These are phyloP conservation scores for Limosa lapponica DNA, from an alignment of 2,797 vertebrate genomes.

Conservation along the genomic window DNA sequence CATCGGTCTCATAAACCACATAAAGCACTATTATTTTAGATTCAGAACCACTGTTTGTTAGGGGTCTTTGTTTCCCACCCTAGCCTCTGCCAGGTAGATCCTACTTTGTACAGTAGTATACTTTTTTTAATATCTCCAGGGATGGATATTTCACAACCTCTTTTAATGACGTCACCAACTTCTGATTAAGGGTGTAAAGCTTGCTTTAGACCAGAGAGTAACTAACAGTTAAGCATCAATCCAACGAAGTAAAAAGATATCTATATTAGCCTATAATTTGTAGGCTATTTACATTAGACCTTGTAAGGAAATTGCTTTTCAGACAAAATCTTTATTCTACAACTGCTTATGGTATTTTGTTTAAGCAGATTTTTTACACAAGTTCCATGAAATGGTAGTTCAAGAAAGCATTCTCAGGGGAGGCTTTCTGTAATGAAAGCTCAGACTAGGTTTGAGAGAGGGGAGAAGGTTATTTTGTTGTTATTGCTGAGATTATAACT, in stretches of 20 bases:
- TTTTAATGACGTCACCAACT: neutral
- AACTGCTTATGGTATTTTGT: neutral
- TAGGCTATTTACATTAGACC: neutral
- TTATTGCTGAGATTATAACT: neutral
- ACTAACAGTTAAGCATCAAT: neutral
- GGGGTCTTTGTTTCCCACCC: neutral
- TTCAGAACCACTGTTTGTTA: neutral
- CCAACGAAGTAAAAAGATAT: neutral
- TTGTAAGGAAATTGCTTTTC: neutral
- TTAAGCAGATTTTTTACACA: neutral
- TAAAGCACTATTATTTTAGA: neutral
- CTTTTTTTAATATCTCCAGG: neutral
- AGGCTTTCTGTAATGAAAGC: neutral
- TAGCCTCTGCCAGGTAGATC: neutral
- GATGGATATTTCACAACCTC: neutral
- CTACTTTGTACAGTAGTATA: neutral
- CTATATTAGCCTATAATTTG: neutral
- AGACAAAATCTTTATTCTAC: neutral
- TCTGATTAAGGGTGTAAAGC: neutral
- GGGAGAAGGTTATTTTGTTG: neutral
- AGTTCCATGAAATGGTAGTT: neutral
- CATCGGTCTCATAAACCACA: fast-evolving
- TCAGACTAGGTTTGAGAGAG: neutral
- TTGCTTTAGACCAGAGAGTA: neutral
- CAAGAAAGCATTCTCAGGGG: neutral